Conservation (phyloP, 2,888 invertebrate genomes). For the Platypus cylindrus region DNA sequence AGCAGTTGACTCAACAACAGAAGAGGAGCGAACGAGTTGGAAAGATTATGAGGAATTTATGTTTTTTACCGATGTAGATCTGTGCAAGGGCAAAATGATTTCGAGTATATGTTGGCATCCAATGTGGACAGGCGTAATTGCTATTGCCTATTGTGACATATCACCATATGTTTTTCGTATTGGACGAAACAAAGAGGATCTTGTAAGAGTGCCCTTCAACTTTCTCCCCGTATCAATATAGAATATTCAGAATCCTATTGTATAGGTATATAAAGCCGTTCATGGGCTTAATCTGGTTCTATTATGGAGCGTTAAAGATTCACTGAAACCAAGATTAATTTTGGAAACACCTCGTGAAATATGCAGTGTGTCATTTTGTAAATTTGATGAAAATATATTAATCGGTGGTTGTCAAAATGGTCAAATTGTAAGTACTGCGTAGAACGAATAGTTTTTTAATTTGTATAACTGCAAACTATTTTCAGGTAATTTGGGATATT, state of each 20-base stretch:
- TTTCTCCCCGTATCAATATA: too few relatives aligned
- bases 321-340: slow-evolving; percentile 53
- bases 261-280: slow-evolving; percentile 32
- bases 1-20: slow-evolving; percentile 1
- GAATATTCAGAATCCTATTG: neutral
- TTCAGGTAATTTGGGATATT: slow-evolving; percentile 23
- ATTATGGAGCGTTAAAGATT: slow-evolving; percentile 64
- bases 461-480: neutral
- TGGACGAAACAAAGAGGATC: slow-evolving; percentile 23
- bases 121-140: slow-evolving; percentile 53
- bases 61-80: slow-evolving; percentile 50
- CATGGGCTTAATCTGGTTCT: slow-evolving; percentile 53
- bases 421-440: slow-evolving; percentile 41
- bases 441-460: too few relatives aligned
- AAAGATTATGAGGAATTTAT: slow-evolving; percentile 38
- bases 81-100: slow-evolving; percentile 53
- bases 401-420: slow-evolving; percentile 63
- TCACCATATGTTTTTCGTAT: slow-evolving; percentile 38
- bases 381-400: slow-evolving; percentile 53
- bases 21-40: slow-evolving; percentile 22
- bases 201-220: too few relatives aligned
- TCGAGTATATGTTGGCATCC: slow-evolving; percentile 58
- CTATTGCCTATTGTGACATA: slow-evolving; percentile 50
- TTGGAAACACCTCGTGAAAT: slow-evolving; percentile 56
- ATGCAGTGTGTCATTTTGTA: slow-evolving; percentile 52